Percentiles rank a stretch among this genome's conserved stretches.
phyloP scores from a whole-genome alignment of 2,113 vertebrate species.

The Crocuta crocuta region DNA sequence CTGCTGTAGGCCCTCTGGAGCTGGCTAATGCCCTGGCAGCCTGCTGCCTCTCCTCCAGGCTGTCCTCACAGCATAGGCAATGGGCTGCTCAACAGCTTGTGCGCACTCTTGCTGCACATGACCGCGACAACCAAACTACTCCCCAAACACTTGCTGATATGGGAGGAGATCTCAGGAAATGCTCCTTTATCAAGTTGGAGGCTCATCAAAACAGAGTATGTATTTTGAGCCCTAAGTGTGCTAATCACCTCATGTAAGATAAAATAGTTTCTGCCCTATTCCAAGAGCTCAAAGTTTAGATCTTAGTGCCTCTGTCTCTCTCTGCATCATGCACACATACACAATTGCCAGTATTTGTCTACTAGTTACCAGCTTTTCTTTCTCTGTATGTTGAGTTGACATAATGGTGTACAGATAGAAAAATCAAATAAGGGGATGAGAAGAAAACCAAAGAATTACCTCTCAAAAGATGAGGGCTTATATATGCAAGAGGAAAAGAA shows the following conservation, averaged over 20 bases:
- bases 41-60: slow-evolving; percentile 97
- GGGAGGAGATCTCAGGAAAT: slow-evolving; percentile 96
- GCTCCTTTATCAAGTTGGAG: slow-evolving; percentile 96
- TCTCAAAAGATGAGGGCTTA: slow-evolving; percentile 27
- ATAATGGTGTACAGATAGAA: background rate
- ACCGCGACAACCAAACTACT: slow-evolving; percentile 95
- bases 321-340: background rate
- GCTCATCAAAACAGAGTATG: slow-evolving; percentile 97
- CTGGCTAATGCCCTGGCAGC: slow-evolving; percentile 98
- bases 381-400: background rate
- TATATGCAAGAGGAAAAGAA: background rate
- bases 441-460: background rate
- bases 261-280: slow-evolving; percentile 18
- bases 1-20: slow-evolving; percentile 98
- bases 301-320: background rate
- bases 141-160: slow-evolving; percentile 97
- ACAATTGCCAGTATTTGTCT: slow-evolving; percentile 9
- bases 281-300: slow-evolving; percentile 13
- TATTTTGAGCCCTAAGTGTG: background rate
- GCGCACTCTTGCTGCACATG: slow-evolving; percentile 96
- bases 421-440: background rate
- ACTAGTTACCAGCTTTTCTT: slow-evolving; percentile 23
- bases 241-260: background rate
- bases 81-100: slow-evolving; percentile 99
- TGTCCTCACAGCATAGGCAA: slow-evolving; percentile 98